Percentiles rank a stretch among this genome's conserved stretches.
Conservation (phyloP, 2,797 vertebrate genomes). For the Numenius phaeopus region DNA sequence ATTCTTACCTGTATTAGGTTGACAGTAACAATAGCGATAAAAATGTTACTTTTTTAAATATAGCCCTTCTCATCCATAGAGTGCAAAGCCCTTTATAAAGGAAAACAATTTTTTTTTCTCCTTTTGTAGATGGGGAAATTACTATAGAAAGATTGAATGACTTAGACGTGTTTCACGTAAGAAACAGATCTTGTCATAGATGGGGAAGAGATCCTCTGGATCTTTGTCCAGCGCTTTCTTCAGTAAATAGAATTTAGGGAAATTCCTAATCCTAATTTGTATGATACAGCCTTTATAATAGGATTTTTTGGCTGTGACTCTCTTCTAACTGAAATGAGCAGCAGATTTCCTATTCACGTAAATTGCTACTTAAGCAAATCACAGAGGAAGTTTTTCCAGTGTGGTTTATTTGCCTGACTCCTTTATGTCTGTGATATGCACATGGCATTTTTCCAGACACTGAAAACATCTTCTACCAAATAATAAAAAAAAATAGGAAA, state of each 20-base stretch:
- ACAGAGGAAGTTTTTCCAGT: neutral
- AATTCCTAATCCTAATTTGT: conserved; percentile 20
- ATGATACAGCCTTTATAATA: neutral
- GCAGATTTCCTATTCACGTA: conserved; percentile 41
- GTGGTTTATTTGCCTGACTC: conserved; percentile 9
- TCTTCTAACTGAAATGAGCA: conserved; percentile 11
- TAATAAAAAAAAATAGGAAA: neutral
- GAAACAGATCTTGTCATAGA: neutral
- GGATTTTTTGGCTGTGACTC: neutral
- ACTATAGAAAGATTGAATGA: neutral
- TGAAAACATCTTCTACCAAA: neutral
- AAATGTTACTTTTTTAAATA: neutral
- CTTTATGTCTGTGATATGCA: conserved; percentile 20
- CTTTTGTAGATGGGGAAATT: neutral
- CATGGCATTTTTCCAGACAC: conserved; percentile 16
- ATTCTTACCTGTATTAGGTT: neutral
- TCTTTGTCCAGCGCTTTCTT: neutral
- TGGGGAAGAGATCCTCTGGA: neutral
- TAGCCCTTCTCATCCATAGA: neutral
- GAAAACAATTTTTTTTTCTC: neutral
- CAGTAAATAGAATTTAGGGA: conserved; percentile 43
- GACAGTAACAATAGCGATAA: neutral
- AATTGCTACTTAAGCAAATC: conserved; percentile 42
- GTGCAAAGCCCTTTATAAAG: neutral
- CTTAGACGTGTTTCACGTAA: neutral